A percentile compares a stretch with the other conserved stretches of the same genome.
Conservation (phyloP, 2,797 vertebrate species). For the Austrolebias charrua region DNA sequence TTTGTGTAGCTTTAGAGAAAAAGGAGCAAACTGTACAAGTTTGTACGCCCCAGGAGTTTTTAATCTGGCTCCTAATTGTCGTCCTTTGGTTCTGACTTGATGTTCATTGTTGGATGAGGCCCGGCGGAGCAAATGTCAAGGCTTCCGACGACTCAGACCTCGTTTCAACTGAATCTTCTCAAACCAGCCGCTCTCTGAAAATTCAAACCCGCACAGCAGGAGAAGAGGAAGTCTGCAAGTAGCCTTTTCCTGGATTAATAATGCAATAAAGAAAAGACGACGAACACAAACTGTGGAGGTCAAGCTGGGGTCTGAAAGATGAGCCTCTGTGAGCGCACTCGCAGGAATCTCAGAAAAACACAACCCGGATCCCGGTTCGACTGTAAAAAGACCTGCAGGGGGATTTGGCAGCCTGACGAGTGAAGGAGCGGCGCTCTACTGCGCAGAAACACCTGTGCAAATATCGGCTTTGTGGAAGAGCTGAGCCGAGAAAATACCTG, state of each 20-base stretch:
- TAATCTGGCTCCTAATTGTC: too few species aligned
- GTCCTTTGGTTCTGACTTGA: background rate
- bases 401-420: slow-evolving; percentile 6
- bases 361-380: background rate
- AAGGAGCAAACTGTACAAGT: too few species aligned
- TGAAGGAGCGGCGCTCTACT: background rate
- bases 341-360: background rate
- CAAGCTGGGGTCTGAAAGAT: background rate
- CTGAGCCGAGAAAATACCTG: background rate
- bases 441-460: slow-evolving; percentile 7
- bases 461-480: slow-evolving; percentile 5
- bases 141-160: too few species aligned
- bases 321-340: background rate
- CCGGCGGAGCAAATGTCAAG: too few species aligned
- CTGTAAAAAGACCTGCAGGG: slow-evolving; percentile 1
- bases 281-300: background rate
- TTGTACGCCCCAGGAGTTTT: too few species aligned
- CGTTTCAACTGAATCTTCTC: background rate
- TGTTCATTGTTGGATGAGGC: too few species aligned
- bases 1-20: background rate
- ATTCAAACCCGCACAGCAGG: slow-evolving; percentile 1
- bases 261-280: accelerated
- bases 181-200: background rate
- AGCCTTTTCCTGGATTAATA: background rate
- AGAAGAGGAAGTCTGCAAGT: background rate